A percentile compares a stretch with the other conserved stretches of the same genome.
Conservation (phyloP, 2,888 invertebrate species). For the Glyphotaelius pellucidus region DNA sequence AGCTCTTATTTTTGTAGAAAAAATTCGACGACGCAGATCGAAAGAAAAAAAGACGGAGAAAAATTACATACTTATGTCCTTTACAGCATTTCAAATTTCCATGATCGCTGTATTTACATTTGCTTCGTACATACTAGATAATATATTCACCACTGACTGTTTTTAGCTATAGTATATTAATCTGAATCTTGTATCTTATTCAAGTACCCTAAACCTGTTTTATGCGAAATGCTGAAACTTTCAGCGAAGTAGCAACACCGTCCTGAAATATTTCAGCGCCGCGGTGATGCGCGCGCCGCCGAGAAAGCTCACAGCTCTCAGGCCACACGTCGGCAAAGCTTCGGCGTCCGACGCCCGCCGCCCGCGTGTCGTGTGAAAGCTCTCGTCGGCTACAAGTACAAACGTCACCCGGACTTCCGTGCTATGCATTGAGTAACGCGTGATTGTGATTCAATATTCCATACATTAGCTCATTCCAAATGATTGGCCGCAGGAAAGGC, state of each 20-base stretch:
- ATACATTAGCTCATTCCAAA: slow-evolving; percentile 66
- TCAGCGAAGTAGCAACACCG: slow-evolving; percentile 25
- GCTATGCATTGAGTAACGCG: slow-evolving; percentile 17
- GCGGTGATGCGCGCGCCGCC: slow-evolving; percentile 70
- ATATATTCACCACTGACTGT: no score
- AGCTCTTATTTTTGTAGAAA: no score
- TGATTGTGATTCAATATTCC: slow-evolving; percentile 33
- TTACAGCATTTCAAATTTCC: no score
- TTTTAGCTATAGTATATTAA: not conserved
- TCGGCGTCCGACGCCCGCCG: slow-evolving; percentile 66
- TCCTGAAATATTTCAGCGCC: not conserved
- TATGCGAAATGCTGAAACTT: not conserved
- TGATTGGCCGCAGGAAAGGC: slow-evolving; percentile 77
- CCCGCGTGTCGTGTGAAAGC: slow-evolving; percentile 66
- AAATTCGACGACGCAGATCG: no score
- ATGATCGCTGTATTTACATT: no score
- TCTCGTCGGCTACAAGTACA: not conserved
- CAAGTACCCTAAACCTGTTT: not conserved
- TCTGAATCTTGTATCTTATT: not conserved
- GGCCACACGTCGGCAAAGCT: slow-evolving; percentile 66
- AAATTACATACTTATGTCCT: no score
- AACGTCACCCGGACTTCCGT: slow-evolving; percentile 50
- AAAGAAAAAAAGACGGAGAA: no score
- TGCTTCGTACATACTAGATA: no score
- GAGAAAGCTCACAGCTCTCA: slow-evolving; percentile 69